Base-by-base conservation (phyloP, 2,888 invertebrate species). In the Gibbula magus region DNA sequence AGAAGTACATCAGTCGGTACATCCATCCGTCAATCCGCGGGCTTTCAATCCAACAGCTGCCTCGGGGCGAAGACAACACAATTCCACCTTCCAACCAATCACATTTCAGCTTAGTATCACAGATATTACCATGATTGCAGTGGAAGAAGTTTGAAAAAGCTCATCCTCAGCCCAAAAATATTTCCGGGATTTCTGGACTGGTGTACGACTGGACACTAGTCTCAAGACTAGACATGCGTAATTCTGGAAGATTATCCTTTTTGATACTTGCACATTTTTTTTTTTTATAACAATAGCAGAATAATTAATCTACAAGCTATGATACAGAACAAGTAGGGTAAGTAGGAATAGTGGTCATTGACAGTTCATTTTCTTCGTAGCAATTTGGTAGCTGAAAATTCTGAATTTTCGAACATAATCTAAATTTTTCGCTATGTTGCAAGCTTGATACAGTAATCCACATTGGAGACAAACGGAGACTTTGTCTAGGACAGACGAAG, bases 101-200 rank as follows among this genome's bases (percentile, higher is more conserved):
- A 75, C 75, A 75, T 75, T 75, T 75, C 75, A 75, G 75, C 75
- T 75, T 53, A 54, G 52, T 75, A 75, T 75, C 53, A 75, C 52
- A 75, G 52, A 75, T 75, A 75, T 53, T 54, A 75, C 75, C 75
- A 75, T 75, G 75, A 75, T 75, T 75, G 75, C 75, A 53, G 29
- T 32, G 75, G 75, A 75, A 75, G 75, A 75, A 75, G 75, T 52
- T 54, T 75, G 75, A 52, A 53, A n/a, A 53, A 53, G 75, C 75
- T 75, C 52, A 54, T 75, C 54, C 75, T 75, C 70, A 39, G 70
- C 70, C 39, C 70, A 32, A 39, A 70, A 20, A 70, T 20, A 32
- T 35, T 35, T 35, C 70, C 70, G 70, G 70, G 70, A 39, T 35
- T 35, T 70, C 70, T 39, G 70, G 70, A 70, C 70, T 39, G 70